A percentile compares a stretch with the other conserved stretches of the same genome.
These are phyloP conservation scores for Microchrysa polita DNA, from an alignment of 2,888 invertebrate genomes.

Conservation along the genomic window DNA sequence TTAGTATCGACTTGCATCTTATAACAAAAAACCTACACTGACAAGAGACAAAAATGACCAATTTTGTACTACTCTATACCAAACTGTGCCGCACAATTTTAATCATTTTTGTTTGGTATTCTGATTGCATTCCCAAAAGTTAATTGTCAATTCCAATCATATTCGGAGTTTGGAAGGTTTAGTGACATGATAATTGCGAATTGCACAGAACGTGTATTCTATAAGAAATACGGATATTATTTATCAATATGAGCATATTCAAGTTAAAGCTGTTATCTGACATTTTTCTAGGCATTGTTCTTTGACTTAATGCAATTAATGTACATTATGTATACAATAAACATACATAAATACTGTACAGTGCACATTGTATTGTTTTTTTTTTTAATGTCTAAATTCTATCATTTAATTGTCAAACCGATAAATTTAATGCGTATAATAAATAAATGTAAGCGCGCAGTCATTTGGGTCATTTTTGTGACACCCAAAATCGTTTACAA, in stretches of 20 bases:
- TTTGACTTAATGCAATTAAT: too few relatives aligned
- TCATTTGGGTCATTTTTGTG: slow-evolving; percentile 3
- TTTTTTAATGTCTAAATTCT: too few relatives aligned
- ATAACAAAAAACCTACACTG: slow-evolving; percentile 4
- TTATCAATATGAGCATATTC: slow-evolving; percentile 16
- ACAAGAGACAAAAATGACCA: slow-evolving; percentile 20
- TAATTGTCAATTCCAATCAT: slow-evolving; percentile 46
- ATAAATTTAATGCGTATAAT: slow-evolving; percentile 8
- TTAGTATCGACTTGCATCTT: not conserved
- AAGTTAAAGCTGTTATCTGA: slow-evolving; percentile 30
- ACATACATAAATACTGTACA: too few relatives aligned
- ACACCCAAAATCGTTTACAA: not conserved
- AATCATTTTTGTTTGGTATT: slow-evolving; percentile 22
- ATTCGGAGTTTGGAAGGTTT: slow-evolving; percentile 41
- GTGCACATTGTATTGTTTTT: too few relatives aligned
- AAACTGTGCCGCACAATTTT: not conserved
- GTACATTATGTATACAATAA: too few relatives aligned
- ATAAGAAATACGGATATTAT: too few relatives aligned
- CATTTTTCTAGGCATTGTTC: not conserved
- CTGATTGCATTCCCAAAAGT: slow-evolving; percentile 35
- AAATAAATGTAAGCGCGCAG: not conserved
- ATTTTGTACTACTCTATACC: not conserved
- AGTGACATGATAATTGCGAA: slow-evolving; percentile 12
- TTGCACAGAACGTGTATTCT: slow-evolving; percentile 7
- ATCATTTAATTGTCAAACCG: too few relatives aligned